Evolutionary conservation across 1,140 invertebrate species (phyloP).

Genomic region (Chelonus insularis): DNA sequence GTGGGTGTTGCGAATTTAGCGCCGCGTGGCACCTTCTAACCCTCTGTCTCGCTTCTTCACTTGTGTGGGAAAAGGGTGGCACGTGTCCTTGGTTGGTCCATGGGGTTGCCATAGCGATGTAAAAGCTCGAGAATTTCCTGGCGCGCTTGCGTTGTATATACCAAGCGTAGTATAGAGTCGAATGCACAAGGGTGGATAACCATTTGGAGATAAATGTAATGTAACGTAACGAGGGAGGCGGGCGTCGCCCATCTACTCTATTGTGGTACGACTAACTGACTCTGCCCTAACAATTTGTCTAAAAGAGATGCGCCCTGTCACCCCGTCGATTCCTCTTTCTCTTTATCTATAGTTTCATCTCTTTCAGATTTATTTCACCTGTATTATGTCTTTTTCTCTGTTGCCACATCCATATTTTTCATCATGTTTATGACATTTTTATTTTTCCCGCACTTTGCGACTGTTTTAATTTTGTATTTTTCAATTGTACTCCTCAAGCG

Average conservation of each 20-base stretch:
- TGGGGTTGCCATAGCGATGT: constrained; percentile 35
- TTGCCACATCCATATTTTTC: not conserved
- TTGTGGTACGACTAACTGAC: constrained; percentile 30
- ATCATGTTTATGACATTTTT: not conserved
- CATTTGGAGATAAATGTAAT: constrained; percentile 36
- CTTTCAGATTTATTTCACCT: constrained; percentile 5
- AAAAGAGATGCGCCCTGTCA: constrained; percentile 36
- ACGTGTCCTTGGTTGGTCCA: constrained; percentile 22
- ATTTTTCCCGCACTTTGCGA: not conserved
- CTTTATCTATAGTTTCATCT: not conserved
- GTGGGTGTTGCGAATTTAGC: constrained; percentile 28
- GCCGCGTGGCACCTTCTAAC: constrained; percentile 24
- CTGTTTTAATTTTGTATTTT: too few relatives aligned
- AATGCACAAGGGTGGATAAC: constrained; percentile 17
- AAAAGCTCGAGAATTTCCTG: not conserved
- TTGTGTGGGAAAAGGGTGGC: constrained; percentile 23
- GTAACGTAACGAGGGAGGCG: constrained; percentile 36
- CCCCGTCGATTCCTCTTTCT: constrained; percentile 9
- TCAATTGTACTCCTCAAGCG: too few relatives aligned
- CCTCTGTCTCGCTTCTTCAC: not conserved
- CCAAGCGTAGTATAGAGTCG: not conserved
- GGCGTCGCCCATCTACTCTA: constrained; percentile 21
- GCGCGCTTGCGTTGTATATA: not conserved
- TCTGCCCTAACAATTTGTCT: constrained; percentile 37
- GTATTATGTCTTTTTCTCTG: too few relatives aligned